Base-by-base conservation (phyloP, 2,888 invertebrate genomes). In the Eurytoma adleriae region DNA sequence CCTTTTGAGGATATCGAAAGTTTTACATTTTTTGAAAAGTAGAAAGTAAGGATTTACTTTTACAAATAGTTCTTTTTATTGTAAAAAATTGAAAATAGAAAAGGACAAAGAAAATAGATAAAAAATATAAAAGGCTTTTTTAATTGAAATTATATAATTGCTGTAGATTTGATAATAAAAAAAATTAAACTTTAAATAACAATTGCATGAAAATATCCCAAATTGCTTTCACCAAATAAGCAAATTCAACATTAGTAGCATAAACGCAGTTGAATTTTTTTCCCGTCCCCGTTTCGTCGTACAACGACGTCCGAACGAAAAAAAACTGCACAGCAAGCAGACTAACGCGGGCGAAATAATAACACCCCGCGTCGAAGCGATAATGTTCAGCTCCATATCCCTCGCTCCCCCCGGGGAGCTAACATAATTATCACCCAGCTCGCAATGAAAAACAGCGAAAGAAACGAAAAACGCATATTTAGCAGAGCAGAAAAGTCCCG, bases 361-460 rank as follows among this genome's bases (percentile, higher is more conserved):
- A 77, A 70, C 62, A 64, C 14, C 56, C 62, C 62, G 14, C 62
- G 70, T 40, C 76, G 69, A 70, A 70, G 76, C 69, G 70, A 70
- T 77, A 77, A 69, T 40, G 70, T 77, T 77, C 69, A 62, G 69
- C 69, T n/a, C 56, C 62, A 27, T 70, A 77, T 70, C 64, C 69
- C 48, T 48, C 54, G 24, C 18, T 40, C 66, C 52, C 75, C 70
- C 16, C 54, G 70, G 61, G 76, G 64, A 77, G 61, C 56, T 48
- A 57, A 62, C 70, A 64, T 64, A 70, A 77, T 77, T 77, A 70
- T 77, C 77, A 70, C 30, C 52, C 56, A 48, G 30, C 20, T 56
- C 56, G 64, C 56, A 20, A 40, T 40, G 5, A n/a, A 40, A 40
- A 62, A 62, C 10, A 30, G 20, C 13, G 59, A 48, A 59, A 56